Percentiles rank a stretch among this genome's conserved stretches.
Evolutionary conservation across 2,888 invertebrate species (phyloP).

Genomic region (Augochlorella aurata): DNA sequence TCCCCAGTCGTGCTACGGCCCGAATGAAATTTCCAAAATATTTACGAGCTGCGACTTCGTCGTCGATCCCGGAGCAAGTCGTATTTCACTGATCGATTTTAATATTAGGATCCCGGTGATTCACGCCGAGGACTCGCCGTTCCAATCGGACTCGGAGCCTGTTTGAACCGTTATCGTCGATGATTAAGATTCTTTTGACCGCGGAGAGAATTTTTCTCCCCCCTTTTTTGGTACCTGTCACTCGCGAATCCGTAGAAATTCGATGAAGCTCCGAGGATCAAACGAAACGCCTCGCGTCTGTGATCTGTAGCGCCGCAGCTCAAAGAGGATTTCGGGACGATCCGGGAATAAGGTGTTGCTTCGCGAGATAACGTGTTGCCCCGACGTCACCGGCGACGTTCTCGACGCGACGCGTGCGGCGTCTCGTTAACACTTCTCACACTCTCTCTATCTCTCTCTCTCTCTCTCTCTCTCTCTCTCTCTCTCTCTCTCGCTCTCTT

Average conservation of each 20-base stretch:
- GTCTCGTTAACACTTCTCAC: slow-evolving; percentile 37
- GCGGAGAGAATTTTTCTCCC: not conserved
- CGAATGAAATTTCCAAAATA: slow-evolving; percentile 9
- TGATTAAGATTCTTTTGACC: not conserved
- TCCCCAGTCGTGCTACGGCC: not conserved
- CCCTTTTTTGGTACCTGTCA: not conserved
- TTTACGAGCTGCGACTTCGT: slow-evolving; percentile 30
- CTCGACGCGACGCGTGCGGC: slow-evolving; percentile 43
- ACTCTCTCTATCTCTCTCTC: too few relatives aligned
- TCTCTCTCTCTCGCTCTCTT: too few relatives aligned
- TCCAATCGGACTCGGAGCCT: not conserved
- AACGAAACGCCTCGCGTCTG: not conserved
- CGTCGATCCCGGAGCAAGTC: slow-evolving; percentile 3
- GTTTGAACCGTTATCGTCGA: not conserved
- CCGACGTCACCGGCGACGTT: slow-evolving; percentile 59
- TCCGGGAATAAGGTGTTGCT: slow-evolving; percentile 40
- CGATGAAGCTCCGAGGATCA: not conserved
- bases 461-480: too few relatives aligned
- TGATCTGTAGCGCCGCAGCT: slow-evolving; percentile 6
- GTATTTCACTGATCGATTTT: slow-evolving; percentile 20
- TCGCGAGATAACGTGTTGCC: slow-evolving; percentile 31
- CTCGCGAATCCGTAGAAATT: not conserved
- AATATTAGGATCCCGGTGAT: slow-evolving; percentile 17
- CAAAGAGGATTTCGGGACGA: slow-evolving; percentile 34
- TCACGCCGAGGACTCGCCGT: not conserved